Evolutionary conservation across 2,797 vertebrate species (phyloP), one percentile per base, ranked within the genome.

Genomic region (Cyprinodon diabolis): DNA sequence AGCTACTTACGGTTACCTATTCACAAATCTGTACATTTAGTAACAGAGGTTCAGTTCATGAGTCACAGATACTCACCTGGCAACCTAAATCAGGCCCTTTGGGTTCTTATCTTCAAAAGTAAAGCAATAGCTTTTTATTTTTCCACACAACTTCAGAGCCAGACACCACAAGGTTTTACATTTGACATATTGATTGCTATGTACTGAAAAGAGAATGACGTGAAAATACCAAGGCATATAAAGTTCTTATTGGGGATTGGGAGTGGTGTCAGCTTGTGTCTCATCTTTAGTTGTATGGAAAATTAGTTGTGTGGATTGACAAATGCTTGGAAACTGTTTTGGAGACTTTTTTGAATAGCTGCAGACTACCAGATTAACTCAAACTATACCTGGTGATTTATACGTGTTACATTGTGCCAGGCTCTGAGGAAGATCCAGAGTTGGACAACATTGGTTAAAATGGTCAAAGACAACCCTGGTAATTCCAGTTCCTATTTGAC

Each of bases 91-190:
- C 91, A 95, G 94, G 72, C 90, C 91, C 84, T 95, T 95, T 49
- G 91, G 93, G 55, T 95, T 92, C 78, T 92, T 93, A 43, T 95
- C 94, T 80, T 95, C 94, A 87, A 95, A 96, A 6, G 91, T 92
- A 51, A 89, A 89, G 92, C 95, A 94, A 66, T 21, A 71, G n/a
- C 25, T 93, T 89, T 94, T 94, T 67, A 89, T 93, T 81, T 95
- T 93, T 96, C 95, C 75, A 94, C 93, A 47, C 78, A 94, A 76
- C 94, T 95, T 60, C 93, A 94, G 1, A 1, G 25, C 19, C 68
- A 70, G 21, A 14, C 8, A 71, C 71, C 30, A 76, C 72, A 57
- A 63, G 21, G 9, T 10, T 55, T 23, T 3, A n/a, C 3, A 9
- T 55, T n/a, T 21, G 17, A 51, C 17, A 17, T 17, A 51, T 19